Base-by-base conservation (phyloP, 2,888 invertebrate genomes). In the Gymnocheta viridis region DNA sequence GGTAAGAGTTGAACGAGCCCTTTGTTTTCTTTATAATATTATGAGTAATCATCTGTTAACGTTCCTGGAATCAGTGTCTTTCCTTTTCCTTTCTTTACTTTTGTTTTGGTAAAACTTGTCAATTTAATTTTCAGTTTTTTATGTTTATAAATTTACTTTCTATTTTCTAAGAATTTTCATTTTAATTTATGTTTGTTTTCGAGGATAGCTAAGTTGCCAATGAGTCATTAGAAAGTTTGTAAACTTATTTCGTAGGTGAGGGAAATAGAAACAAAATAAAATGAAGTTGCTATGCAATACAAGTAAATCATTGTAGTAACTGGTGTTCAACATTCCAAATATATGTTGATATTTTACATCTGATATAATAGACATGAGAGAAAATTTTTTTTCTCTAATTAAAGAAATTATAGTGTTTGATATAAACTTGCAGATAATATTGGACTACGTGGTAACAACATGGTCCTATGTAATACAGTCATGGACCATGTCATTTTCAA, bases 11-110 rank as follows among this genome's bases (percentile, higher is more conserved):
- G 49, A 74, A 41, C 49, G 2, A 32, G 54, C 22, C 47, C 74
- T 77, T 80, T 79, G 74, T 79, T 80, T 84, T 47, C 51, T 77
- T 72, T 80, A 62, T 77, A 77, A 67, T 73, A 77, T 80, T 80
- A 81, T 84, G 83, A 84, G 72, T 84, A 84, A 84, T 84, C 83
- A 77, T 73, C 22, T 67, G 66, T 74, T 81, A 54, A 35, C 44
- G 62, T 66, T 76, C 4, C 0, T 22, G 17, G 51, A 51, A 24
- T 12, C 56, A 9, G 2, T n/a, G 4, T 56, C 7, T 12, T 35
- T 51, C 22, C 19, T 12, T 27, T 54, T 6, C 2, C 14, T 54
- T 54, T 27, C 6, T 24, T n/a, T 14, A 14, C n/a, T 49, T n/a
- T n/a, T 1, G 3, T 41, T 41, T n/a, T 27, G 12, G 12, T 47